phyloP scores from a whole-genome alignment of 2,888 invertebrate species.

The Drosophila paranaensis region DNA sequence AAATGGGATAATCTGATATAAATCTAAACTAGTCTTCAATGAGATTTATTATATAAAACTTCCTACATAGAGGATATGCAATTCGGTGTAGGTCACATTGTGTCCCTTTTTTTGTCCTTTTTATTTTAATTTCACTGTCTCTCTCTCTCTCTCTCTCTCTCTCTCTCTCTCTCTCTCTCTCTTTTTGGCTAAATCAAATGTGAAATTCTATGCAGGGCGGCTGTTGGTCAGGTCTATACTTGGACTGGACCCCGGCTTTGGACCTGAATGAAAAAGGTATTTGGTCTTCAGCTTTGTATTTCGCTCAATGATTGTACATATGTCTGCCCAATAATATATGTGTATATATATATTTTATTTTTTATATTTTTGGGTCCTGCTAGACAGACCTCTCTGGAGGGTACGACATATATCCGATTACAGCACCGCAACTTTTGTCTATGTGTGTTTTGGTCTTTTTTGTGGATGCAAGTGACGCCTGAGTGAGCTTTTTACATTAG shows the following conservation, averaged over 20 bases:
- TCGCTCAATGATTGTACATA: conserved; percentile 22
- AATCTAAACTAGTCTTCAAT: not conserved
- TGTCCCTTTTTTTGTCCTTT: not conserved
- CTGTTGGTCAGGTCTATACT: conserved; percentile 44
- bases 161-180: conserved; percentile 1
- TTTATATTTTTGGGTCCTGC: conserved; percentile 14
- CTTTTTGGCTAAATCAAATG: conserved; percentile 62
- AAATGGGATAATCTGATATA: not conserved
- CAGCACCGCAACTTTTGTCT: conserved; percentile 67
- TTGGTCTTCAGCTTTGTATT: conserved; percentile 36
- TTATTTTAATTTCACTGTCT: conserved; percentile 18
- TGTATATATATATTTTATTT: not conserved
- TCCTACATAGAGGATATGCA: conserved; percentile 23
- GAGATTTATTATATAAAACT: not conserved
- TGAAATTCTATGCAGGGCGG: conserved; percentile 59
- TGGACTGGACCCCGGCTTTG: conserved; percentile 17
- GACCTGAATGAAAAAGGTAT: not conserved
- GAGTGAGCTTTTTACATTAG: conserved; percentile 11
- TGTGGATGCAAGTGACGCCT: conserved; percentile 46
- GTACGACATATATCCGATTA: conserved; percentile 76
- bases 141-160: conserved; percentile 6
- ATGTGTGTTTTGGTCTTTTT: conserved; percentile 7
- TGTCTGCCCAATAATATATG: conserved; percentile 5
- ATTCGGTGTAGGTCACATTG: conserved; percentile 15
- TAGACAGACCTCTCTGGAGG: conserved; percentile 56